Evolutionary conservation across 2,888 invertebrate genomes (phyloP).

Genomic region (Acrocyrtus sp.): DNA sequence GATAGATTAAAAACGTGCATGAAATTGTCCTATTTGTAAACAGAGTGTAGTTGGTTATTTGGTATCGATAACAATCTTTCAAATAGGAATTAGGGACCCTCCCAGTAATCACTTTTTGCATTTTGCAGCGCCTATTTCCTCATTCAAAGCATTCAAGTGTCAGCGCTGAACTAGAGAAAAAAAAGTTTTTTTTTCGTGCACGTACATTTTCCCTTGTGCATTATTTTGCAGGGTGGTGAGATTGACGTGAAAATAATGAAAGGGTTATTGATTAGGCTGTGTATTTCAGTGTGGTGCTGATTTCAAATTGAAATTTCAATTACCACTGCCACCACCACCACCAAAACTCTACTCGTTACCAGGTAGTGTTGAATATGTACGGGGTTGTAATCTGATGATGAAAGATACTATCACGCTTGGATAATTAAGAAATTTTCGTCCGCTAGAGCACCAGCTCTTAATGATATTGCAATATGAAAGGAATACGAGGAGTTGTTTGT

Average conservation of each 20-base stretch:
- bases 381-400: constrained; percentile 7
- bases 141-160: too few species aligned
- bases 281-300: constrained; percentile 1
- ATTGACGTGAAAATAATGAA: neutral
- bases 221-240: neutral
- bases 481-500: too few species aligned
- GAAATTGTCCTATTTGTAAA: constrained; percentile 19
- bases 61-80: constrained; percentile 3
- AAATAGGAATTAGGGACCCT: constrained; percentile 27
- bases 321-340: too few species aligned
- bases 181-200: neutral
- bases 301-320: too few species aligned
- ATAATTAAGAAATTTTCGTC: constrained; percentile 27
- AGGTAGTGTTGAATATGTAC: constrained; percentile 17
- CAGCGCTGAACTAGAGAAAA: too few species aligned
- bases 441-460: neutral
- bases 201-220: constrained; percentile 4
- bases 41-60: neutral
- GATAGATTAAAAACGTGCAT: neutral
- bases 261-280: neutral
- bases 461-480: neutral
- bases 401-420: constrained; percentile 30
- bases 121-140: too few species aligned
- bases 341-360: too few species aligned
- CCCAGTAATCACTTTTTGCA: constrained; percentile 6